phyloP scores from a whole-genome alignment of 2,797 vertebrate genomes.

The Chelmon rostratus region DNA sequence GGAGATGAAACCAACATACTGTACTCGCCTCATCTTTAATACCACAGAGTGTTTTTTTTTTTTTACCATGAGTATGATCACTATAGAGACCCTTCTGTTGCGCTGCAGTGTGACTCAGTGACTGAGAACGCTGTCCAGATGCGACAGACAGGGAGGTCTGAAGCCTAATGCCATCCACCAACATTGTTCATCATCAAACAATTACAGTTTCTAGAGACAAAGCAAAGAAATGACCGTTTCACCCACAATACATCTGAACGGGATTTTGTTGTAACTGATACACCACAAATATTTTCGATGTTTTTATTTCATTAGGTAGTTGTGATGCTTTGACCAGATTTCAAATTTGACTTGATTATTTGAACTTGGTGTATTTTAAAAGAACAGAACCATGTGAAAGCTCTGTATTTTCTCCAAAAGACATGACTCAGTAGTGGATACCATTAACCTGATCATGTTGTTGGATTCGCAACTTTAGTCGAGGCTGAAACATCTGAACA shows the following conservation, averaged over 20 bases:
- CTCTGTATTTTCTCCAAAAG: neutral
- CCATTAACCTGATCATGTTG: neutral
- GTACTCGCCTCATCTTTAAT: constrained; percentile 52
- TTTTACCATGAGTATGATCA: constrained; percentile 21
- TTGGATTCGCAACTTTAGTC: neutral
- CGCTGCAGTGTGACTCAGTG: constrained; percentile 67
- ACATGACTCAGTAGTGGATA: constrained; percentile 2
- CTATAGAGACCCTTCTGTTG: constrained; percentile 63
- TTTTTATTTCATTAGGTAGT: constrained; percentile 46
- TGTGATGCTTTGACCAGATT: constrained; percentile 12
- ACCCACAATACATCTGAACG: constrained; percentile 48
- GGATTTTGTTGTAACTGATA: constrained; percentile 42
- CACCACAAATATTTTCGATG: constrained; percentile 38
- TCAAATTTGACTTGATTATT: constrained; percentile 25
- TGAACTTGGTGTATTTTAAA: constrained; percentile 2
- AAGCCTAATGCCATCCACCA: constrained; percentile 43
- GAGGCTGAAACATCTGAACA: neutral
- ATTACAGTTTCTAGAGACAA: constrained; percentile 39
- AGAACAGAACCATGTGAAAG: neutral
- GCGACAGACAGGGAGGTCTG: constrained; percentile 53
- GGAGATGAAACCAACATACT: constrained; percentile 56
- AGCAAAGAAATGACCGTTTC: constrained; percentile 27
- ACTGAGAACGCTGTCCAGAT: constrained; percentile 55
- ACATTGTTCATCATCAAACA: constrained; percentile 49
- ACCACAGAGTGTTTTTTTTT: constrained; percentile 24